A percentile compares a stretch with the other conserved stretches of the same genome.
Conservation (phyloP, 2,113 vertebrate species). For the Pelodiscus sinensis region DNA sequence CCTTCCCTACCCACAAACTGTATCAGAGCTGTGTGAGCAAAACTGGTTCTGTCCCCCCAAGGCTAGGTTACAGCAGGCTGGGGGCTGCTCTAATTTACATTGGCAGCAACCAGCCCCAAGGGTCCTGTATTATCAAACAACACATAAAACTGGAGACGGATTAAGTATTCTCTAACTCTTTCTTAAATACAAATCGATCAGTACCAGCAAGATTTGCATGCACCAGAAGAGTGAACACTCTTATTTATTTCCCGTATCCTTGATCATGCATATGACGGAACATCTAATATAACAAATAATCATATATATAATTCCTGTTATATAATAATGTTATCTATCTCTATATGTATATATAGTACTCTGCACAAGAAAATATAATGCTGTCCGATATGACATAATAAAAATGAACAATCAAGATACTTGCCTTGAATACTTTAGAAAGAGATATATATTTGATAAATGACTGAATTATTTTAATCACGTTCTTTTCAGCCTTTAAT, state of each 20-base stretch:
- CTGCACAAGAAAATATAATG: not conserved
- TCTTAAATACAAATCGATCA: not conserved
- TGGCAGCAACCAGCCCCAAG: not conserved
- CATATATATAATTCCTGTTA: not conserved
- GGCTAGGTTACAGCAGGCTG: not conserved
- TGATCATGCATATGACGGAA: not conserved
- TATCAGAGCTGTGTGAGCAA: not conserved
- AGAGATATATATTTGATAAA: conserved; percentile 33
- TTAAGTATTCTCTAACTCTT: not conserved
- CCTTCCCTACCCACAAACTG: rapidly evolving
- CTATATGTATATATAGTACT: not conserved
- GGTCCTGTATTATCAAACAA: not conserved
- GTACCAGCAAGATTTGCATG: not conserved
- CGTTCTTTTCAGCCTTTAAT: conserved; percentile 15
- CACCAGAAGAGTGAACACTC: not conserved
- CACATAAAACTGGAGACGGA: not conserved
- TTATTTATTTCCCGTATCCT: not conserved
- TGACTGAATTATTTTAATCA: conserved; percentile 54
- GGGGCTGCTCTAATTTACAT: not conserved
- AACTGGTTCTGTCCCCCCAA: not conserved
- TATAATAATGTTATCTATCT: not conserved
- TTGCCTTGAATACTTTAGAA: conserved; percentile 2
- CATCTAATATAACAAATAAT: not conserved
- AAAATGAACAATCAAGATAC: conserved; percentile 6
- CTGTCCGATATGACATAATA: not conserved